Base-by-base conservation (phyloP, 2,797 vertebrate genomes). In the Rhinella marina region DNA sequence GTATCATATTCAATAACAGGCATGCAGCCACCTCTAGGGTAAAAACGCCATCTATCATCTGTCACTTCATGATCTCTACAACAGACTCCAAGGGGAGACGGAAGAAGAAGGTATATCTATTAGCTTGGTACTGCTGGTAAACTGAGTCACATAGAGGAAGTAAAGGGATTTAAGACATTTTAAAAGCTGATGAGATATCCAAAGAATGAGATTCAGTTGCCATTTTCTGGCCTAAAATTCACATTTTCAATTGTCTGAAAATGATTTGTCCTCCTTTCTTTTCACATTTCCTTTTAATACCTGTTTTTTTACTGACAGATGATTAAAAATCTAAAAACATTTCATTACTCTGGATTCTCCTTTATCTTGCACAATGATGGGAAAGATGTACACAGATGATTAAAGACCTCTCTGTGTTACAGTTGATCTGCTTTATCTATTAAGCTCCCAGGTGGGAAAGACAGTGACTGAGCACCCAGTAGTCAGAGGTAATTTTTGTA, bases 1-100 rank as follows among this genome's bases (percentile, higher is more conserved):
- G 88, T 88, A 88, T 88, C 88, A 86, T 82, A 88, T 88, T 88
- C 70, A 86, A 48, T 86, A 88, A 88, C 84, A 88, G 88, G 79
- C 88, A 88, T 81, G 79, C 79, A 82, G 84, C 84, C 83, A 88
- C 88, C 84, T 86, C 88, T 85, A 82, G 88, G 88, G 88, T 88
- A 88, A 86, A 88, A 79, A 77, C 66, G 62, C 79, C 78, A 88
- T 88, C 84, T 86, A 77, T 88, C 88, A 88, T 86, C 56, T 88
- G 88, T 88, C 88, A 88, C 70, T 81, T 88, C 78, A 81, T 88
- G 88, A 88, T 88, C 84, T 88, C 84, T 86, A 80, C 66, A 86
- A 86, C 84, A 86, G 88, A 88, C 68, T 88, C 79, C 76, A 88
- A 78, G 32, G 64, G 50, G 68, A 86, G 59, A 85, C 56, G 50